phyloP scores from a whole-genome alignment of 2,888 invertebrate species.

The Phyto melanocephala region DNA sequence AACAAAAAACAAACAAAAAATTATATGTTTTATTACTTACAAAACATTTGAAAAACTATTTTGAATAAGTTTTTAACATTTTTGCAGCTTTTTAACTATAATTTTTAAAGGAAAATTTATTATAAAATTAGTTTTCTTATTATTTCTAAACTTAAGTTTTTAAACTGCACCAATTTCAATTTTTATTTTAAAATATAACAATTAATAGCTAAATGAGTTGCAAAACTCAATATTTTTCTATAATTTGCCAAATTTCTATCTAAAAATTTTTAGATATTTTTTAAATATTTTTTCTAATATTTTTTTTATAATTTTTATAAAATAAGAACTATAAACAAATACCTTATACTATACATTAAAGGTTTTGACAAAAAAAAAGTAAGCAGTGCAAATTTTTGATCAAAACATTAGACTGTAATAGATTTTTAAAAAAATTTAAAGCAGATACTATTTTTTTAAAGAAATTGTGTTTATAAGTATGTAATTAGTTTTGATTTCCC shows the following conservation, averaged over 20 bases:
- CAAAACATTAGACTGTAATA: constrained; percentile 34
- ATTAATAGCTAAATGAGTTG: constrained; percentile 19
- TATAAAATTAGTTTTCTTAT: neutral
- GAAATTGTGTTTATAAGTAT: neutral
- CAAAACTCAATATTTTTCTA: constrained; percentile 19
- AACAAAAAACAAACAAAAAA: neutral
- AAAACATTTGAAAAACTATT: neutral
- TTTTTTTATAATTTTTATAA: constrained; percentile 20
- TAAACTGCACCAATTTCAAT: constrained; percentile 62
- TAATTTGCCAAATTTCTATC: constrained; percentile 45
- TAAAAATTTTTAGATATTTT: constrained; percentile 3
- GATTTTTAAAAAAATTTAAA: constrained; percentile 15
- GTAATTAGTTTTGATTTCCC: neutral
- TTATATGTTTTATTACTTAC: neutral
- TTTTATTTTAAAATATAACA: constrained; percentile 41
- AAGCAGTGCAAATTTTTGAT: constrained; percentile 78
- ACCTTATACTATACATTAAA: constrained; percentile 33
- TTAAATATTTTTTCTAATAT: too few species aligned
- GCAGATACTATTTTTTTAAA: neutral
- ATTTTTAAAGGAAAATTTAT: neutral
- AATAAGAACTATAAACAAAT: neutral
- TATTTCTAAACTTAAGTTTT: constrained; percentile 50
- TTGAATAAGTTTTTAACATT: neutral
- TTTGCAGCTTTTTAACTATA: constrained; percentile 31
- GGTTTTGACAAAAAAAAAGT: constrained; percentile 54